These are phyloP conservation scores for Chrysocyon brachyurus DNA, from an alignment of 2,797 vertebrate genomes.

Conservation along the genomic window DNA sequence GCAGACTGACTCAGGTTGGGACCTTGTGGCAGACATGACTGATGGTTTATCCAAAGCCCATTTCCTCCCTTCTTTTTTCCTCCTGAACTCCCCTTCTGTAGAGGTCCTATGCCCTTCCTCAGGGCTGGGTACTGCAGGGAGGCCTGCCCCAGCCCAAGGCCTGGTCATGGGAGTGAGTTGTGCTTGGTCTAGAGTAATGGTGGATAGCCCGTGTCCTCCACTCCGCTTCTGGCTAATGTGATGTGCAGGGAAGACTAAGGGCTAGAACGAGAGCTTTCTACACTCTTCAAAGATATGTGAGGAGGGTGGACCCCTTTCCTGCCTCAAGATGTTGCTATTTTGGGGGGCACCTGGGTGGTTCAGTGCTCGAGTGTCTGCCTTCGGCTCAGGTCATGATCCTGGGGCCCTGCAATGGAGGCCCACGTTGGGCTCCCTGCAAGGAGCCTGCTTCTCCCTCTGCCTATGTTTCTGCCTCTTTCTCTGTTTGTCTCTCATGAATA, in stretches of 20 bases:
- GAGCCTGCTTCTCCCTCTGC: too few relatives aligned
- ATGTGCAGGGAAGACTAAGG: neutral
- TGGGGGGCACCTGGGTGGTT: too few relatives aligned
- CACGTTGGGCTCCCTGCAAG: too few relatives aligned
- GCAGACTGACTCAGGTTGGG: neutral
- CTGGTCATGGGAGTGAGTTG: neutral
- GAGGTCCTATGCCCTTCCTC: neutral
- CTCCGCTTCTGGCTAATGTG: neutral
- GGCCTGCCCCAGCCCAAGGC: neutral
- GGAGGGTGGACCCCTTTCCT: neutral
- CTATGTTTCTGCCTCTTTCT: too few relatives aligned
- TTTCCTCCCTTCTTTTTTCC: neutral
- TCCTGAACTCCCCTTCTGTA: neutral
- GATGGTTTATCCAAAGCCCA: neutral
- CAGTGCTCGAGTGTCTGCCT: too few relatives aligned
- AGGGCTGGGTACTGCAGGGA: neutral
- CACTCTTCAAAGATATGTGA: neutral
- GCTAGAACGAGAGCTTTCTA: neutral
- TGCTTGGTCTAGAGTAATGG: neutral
- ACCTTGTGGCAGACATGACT: neutral
- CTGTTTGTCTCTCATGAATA: too few relatives aligned
- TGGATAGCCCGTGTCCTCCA: rapidly evolving
- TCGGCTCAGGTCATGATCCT: too few relatives aligned
- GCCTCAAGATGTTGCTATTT: neutral
- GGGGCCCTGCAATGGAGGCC: too few relatives aligned